These are phyloP conservation scores for Antigone vipio DNA, from an alignment of 2,113 vertebrate genomes.

Conservation along the genomic window DNA sequence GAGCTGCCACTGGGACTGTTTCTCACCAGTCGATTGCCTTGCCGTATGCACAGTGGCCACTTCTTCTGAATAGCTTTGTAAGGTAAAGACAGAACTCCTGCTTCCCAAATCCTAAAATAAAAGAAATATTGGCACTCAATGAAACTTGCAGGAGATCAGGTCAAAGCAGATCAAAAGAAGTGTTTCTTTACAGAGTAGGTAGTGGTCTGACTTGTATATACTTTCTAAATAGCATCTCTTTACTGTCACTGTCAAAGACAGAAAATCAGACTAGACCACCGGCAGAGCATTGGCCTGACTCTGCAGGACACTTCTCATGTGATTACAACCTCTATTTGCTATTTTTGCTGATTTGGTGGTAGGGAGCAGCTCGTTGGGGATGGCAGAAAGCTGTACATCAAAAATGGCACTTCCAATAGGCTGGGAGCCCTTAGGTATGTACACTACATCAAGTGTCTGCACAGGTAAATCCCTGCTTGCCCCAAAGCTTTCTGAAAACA, in stretches of 20 bases:
- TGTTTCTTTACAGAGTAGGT: neutral
- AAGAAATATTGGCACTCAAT: neutral
- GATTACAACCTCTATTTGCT: neutral
- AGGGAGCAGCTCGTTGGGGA: neutral
- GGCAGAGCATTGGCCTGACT: neutral
- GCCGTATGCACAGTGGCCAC: accelerated
- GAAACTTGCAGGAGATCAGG: neutral
- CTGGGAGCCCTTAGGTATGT: neutral
- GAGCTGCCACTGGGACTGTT: neutral
- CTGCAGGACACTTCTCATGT: neutral
- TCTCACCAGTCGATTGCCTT: neutral
- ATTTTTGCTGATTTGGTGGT: neutral
- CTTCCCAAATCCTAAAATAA: neutral
- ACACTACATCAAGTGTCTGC: neutral
- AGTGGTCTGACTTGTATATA: neutral
- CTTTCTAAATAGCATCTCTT: neutral
- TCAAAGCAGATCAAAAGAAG: neutral
- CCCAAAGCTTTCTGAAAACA: neutral
- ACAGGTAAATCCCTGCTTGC: neutral
- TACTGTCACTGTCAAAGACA: neutral
- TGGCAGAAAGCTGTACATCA: neutral
- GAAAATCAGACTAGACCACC: neutral
- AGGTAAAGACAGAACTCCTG: neutral
- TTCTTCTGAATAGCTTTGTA: neutral
- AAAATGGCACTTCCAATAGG: neutral